Evolutionary conservation across 2,888 invertebrate species (phyloP), one percentile per base, ranked within the genome.

Genomic region (Drosophila bunnanda): DNA sequence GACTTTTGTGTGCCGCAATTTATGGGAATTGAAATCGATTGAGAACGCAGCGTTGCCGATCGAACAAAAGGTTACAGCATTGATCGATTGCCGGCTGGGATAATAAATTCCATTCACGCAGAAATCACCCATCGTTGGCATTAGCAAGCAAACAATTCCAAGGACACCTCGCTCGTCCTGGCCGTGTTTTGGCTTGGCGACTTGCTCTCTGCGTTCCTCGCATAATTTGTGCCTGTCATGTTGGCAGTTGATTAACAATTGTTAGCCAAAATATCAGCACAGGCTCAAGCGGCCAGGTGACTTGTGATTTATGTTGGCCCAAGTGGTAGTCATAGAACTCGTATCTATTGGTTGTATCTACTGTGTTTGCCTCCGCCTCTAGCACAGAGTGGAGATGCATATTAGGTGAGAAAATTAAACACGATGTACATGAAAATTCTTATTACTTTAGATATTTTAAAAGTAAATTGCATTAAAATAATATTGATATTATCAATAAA

Each of bases 141-240:
- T 67, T 54, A 54, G 69, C 44, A 20, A 20, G 69, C 68, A 46
- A 55, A 55, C 66, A 55, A 55, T 28, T 38, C 5, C 13, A 22
- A 25, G 38, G 12, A 17, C 30, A 30, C n/a, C 34, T 8, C 8
- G 48, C 4, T 28, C 55, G 50, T 58, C 46, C 66, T 62, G 48
- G 20, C 34, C 34, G 44, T 22, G 54, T 41, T 46, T 61, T 52
- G 46, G 53, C 66, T 36, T 55, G 39, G 41, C 50, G 58, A 80
- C 64, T 69, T 65, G 62, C 38, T 46, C 22, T 34, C 20, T 20
- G 60, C 17, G 30, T 22, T 65, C 30, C 59, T 68, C 76, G 79
- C 84, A 84, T 87, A 84, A 87, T 85, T 85, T 81, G 76, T 75
- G 62, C 60, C 73, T 78, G 88, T 82, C 86, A 81, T 85, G 88